Percentiles rank a stretch among this genome's conserved stretches.
These are phyloP conservation scores for Numenius arquata DNA, from an alignment of 2,113 vertebrate genomes.

Conservation along the genomic window DNA sequence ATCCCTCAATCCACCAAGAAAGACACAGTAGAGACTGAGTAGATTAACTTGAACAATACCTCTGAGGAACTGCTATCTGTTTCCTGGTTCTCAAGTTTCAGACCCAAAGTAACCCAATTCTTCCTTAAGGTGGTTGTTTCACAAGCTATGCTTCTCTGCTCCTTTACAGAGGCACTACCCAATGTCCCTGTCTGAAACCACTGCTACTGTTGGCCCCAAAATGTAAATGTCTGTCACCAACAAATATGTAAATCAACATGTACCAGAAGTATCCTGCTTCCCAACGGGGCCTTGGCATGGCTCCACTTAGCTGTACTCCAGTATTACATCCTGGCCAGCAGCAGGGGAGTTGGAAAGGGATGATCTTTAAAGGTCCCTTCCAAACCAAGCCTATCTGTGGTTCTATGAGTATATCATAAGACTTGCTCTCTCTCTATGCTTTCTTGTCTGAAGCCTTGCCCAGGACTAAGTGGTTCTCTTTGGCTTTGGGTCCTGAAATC, in stretches of 20 bases:
- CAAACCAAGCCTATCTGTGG: background rate
- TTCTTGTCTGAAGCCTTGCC: background rate
- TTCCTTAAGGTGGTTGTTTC: background rate
- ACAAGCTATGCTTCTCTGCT: background rate
- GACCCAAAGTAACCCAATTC: background rate
- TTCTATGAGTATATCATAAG: background rate
- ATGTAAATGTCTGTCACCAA: background rate
- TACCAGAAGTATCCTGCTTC: background rate
- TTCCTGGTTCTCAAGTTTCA: background rate
- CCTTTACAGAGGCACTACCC: background rate
- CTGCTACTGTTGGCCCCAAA: background rate
- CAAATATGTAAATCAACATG: background rate
- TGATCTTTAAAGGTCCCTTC: background rate
- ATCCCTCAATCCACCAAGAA: background rate
- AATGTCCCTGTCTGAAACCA: background rate
- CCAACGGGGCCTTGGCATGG: background rate
- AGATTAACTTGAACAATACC: background rate
- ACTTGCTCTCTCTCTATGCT: background rate
- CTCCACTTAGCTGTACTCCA: background rate
- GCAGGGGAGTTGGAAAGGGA: background rate
- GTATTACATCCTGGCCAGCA: background rate
- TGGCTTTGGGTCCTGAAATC: background rate
- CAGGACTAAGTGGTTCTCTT: accelerated
- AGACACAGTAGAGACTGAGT: background rate
- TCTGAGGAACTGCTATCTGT: background rate